A percentile compares a stretch with the other conserved stretches of the same genome.
phyloP scores from a whole-genome alignment of 2,113 vertebrate genomes.

The Trematomus loennbergii region DNA sequence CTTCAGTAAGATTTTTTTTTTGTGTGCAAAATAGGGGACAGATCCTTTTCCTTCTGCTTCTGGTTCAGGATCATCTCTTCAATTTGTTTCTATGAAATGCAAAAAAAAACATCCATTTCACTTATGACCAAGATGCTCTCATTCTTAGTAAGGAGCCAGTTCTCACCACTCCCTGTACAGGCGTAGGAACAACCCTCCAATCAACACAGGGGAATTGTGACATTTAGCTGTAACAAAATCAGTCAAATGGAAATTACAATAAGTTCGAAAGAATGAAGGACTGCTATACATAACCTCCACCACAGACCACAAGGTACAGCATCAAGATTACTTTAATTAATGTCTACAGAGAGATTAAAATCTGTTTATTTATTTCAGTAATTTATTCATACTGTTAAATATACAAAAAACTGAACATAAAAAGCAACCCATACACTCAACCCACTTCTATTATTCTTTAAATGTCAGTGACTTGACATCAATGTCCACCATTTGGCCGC shows the following conservation, averaged over 20 bases:
- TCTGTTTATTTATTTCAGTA: neutral
- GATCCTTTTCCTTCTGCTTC: too few species aligned
- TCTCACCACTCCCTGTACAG: too few species aligned
- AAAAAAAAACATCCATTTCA: too few species aligned
- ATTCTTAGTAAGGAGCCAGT: too few species aligned
- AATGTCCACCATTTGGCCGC: conserved; percentile 53
- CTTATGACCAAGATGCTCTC: too few species aligned
- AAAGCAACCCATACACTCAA: neutral
- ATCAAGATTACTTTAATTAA: neutral
- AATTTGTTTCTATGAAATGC: too few species aligned
- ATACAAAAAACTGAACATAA: neutral
- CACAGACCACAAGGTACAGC: neutral
- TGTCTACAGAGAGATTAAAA: neutral
- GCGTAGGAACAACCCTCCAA: too few species aligned
- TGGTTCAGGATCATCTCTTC: too few species aligned
- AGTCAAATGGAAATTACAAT: neutral
- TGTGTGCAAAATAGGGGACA: too few species aligned
- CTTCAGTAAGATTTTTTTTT: too few species aligned
- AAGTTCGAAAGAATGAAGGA: neutral
- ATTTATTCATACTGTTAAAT: neutral
- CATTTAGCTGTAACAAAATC: neutral
- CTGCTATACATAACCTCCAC: neutral
- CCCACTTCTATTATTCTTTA: neutral
- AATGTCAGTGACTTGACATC: conserved; percentile 9
- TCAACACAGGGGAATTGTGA: too few species aligned